These are phyloP conservation scores for Margarornis squamiger DNA, from an alignment of 2,797 vertebrate species.

Conservation along the genomic window DNA sequence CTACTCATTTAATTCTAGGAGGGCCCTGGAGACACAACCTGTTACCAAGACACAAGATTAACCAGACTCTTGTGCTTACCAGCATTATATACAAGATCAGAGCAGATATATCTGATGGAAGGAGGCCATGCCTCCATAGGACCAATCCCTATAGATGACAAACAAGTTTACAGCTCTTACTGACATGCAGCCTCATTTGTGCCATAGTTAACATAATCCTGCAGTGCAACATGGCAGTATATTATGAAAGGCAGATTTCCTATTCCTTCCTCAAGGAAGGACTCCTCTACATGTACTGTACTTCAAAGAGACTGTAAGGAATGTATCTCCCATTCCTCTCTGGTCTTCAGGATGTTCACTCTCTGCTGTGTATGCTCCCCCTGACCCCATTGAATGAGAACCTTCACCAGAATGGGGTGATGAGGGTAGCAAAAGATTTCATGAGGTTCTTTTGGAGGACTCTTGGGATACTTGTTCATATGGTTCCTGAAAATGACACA, in stretches of 20 bases:
- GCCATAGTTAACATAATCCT: not conserved
- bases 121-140: not conserved
- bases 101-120: not conserved
- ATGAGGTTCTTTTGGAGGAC: not conserved
- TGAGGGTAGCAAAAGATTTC: not conserved
- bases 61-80: not conserved
- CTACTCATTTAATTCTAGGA: not conserved
- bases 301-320: not conserved
- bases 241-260: not conserved
- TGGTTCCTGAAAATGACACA: not conserved
- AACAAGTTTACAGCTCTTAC: not conserved
- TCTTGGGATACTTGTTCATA: not conserved
- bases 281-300: not conserved
- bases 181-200: not conserved
- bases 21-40: not conserved
- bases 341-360: not conserved
- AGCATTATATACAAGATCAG: not conserved
- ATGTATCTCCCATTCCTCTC: not conserved
- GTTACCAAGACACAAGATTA: not conserved
- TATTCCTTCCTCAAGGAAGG: not conserved
- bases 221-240: not conserved
- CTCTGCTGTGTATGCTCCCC: accelerated
- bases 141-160: not conserved
- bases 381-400: accelerated
- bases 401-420: not conserved